These are phyloP conservation scores for Nibea albiflora DNA, from an alignment of 2,113 vertebrate genomes.

Conservation along the genomic window DNA sequence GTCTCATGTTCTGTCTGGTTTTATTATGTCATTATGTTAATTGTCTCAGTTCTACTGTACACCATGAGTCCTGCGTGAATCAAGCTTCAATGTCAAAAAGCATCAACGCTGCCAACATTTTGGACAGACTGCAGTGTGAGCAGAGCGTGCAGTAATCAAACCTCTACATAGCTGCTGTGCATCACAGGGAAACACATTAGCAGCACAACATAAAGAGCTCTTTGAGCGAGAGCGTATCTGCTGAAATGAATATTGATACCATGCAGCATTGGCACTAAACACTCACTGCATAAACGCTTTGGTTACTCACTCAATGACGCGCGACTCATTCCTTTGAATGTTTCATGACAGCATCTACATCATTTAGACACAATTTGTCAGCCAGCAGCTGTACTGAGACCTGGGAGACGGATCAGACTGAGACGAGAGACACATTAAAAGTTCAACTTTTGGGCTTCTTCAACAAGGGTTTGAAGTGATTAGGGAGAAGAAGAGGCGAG, in stretches of 20 bases:
- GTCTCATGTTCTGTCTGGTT: not conserved
- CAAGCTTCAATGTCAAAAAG: not conserved
- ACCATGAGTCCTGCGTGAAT: not conserved
- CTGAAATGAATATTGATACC: slow-evolving; percentile 72
- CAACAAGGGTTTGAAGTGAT: slow-evolving; percentile 56
- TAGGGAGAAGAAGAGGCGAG: slow-evolving; percentile 32
- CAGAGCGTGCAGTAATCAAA: slow-evolving; percentile 17
- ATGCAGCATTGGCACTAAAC: slow-evolving; percentile 56
- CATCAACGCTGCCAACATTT: not conserved
- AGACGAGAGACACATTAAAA: slow-evolving; percentile 62
- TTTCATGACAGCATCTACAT: slow-evolving; percentile 79
- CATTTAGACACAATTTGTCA: slow-evolving; percentile 80
- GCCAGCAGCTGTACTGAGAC: slow-evolving; percentile 71
- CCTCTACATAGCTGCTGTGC: not conserved
- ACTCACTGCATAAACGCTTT: slow-evolving; percentile 64
- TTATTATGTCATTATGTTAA: not conserved
- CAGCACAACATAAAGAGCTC: slow-evolving; percentile 47
- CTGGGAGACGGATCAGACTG: slow-evolving; percentile 64
- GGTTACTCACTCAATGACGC: slow-evolving; percentile 62
- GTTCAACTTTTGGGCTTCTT: slow-evolving; percentile 63
- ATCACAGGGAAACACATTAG: slow-evolving; percentile 46
- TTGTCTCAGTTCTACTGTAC: not conserved
- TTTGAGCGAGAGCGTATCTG: slow-evolving; percentile 38
- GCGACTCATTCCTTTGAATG: slow-evolving; percentile 72
- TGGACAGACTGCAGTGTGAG: slow-evolving; percentile 23